Base-by-base conservation (phyloP, 2,113 vertebrate genomes). In the Siniperca knerii region DNA sequence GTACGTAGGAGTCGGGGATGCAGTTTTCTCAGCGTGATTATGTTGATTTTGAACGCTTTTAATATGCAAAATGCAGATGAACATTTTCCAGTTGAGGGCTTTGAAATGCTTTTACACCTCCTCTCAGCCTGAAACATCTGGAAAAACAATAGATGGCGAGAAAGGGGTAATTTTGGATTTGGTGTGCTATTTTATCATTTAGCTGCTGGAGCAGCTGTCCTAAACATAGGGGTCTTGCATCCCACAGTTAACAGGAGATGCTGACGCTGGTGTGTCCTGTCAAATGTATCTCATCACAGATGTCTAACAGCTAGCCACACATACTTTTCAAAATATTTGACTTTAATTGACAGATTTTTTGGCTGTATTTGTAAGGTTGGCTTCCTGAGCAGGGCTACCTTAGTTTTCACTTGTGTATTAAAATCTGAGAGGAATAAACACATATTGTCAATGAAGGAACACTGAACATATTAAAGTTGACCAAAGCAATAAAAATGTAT, bases 1-100 rank as follows among this genome's bases (percentile, higher is more conserved):
- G 86, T 92, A 90, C 77, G 92, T 92, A 86, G 91, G 92, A 92
- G 91, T 91, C 55, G 15, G 64, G 74, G 67, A 79, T 81, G 73
- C 75, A n/a, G 75, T 82, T 62, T 81, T 80, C 86, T 89, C 76
- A 68, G 75, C 65, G 8, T 82, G 89, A 93, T 91, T 85, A 89
- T 92, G 90, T 89, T 50, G 84, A 92, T 92, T 92, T 86, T 83
- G 68, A 92, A 85, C 48, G 58, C 73, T 91, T 92, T 93, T 86
- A 92, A 93, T 94, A 92, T 90, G 89, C 85, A 86, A 89, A 92
- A 90, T 89, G 85, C 66, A 86, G 87, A 93, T 91, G 60, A 89
- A 83, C 58, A 79, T 89, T 94, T 91, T 92, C 79, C 81, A 90
- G 79, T 86, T 81, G 76, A 93, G 61, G 65, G 87, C 87, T 89